Evolutionary conservation across 2,888 invertebrate species (phyloP).

Genomic region (Tiphia femorata): DNA sequence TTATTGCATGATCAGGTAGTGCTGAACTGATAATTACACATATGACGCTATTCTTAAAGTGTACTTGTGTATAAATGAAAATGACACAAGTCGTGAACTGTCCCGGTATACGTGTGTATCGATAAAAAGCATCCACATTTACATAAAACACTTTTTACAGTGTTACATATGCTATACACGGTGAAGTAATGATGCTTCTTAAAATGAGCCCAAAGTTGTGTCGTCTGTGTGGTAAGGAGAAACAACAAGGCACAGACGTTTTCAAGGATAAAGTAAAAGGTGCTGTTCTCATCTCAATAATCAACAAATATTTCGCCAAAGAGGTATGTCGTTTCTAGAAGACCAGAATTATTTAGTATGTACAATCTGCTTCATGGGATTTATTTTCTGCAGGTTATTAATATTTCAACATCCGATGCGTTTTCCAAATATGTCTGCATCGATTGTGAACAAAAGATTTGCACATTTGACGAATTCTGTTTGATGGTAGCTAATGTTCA

Average conservation of each 20-base stretch:
- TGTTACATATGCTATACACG: no score
- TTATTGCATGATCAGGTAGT: no score
- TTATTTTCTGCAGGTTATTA: constrained; percentile 54
- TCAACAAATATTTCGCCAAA: constrained; percentile 63
- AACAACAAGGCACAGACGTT: constrained; percentile 60
- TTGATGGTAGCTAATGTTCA: constrained; percentile 64
- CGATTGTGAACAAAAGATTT: constrained; percentile 63
- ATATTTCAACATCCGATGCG: constrained; percentile 55
- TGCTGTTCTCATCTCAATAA: constrained; percentile 61
- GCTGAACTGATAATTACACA: no score
- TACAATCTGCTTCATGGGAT: not conserved
- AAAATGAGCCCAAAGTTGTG: constrained; percentile 56
- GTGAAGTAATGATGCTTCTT: constrained; percentile 60
- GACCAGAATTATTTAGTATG: no score
- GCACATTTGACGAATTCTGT: constrained; percentile 64
- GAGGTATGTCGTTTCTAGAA: no score
- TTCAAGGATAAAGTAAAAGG: constrained; percentile 63
- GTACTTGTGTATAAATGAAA: no score
- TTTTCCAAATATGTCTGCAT: constrained; percentile 63
- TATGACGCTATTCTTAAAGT: no score
- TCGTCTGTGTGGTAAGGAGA: constrained; percentile 63
- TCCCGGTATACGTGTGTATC: no score
- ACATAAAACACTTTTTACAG: no score
- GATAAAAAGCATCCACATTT: no score
- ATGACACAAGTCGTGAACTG: no score